Percentiles rank a stretch among this genome's conserved stretches.
Conservation (phyloP, 2,797 vertebrate genomes). For the Tokudaia muenninki region DNA sequence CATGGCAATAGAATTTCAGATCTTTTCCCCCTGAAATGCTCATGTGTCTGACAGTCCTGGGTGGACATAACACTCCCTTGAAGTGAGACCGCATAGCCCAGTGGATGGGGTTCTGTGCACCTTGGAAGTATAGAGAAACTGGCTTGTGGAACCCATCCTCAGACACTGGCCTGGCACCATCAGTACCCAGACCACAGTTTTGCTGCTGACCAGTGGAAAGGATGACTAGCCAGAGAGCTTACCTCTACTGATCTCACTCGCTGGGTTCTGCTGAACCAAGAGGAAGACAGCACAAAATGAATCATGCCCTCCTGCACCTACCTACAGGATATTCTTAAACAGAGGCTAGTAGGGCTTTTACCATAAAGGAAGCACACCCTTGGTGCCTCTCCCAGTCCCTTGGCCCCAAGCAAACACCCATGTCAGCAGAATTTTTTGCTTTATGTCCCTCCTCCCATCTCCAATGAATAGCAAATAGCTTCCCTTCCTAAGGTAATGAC, state of each 20-base stretch:
- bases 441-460: constrained; percentile 3
- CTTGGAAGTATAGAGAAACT: not conserved
- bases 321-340: constrained; percentile 46
- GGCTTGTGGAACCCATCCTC: not conserved
- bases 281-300: constrained; percentile 33
- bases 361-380: not conserved
- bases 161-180: not conserved
- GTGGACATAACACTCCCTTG: not conserved
- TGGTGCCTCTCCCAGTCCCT: not conserved
- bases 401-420: constrained; percentile 34
- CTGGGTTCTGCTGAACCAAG: not conserved
- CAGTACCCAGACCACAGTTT: not conserved
- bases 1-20: not conserved
- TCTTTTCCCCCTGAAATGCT: not conserved
- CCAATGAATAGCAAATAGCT: not conserved
- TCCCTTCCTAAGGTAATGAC: not conserved
- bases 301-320: constrained; percentile 24
- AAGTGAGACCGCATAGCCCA: not conserved
- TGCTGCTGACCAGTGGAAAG: not conserved
- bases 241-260: not conserved
- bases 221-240: too few relatives aligned
- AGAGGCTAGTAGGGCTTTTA: not conserved
- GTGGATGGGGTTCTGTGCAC: not conserved
- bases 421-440: constrained; percentile 24
- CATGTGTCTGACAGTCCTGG: not conserved